Base-by-base conservation (phyloP, 2,113 vertebrate species). In the Catharus bicknelli region DNA sequence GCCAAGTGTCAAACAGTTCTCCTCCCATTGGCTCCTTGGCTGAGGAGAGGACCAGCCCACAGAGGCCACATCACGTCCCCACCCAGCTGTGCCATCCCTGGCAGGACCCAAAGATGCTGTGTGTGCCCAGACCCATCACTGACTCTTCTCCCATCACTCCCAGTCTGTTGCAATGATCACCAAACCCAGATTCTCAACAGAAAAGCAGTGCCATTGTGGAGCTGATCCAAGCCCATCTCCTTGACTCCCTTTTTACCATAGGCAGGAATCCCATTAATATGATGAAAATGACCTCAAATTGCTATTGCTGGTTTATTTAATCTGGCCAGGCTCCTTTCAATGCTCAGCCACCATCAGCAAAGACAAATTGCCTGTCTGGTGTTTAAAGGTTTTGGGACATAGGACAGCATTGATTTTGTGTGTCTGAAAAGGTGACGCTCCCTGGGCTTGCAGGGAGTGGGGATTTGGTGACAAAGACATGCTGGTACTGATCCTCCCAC, bases 341-440 rank as follows among this genome's bases (percentile, higher is more conserved):
- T 79, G 77, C 38, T 32, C 75, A 12, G 50, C 50, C 57, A 59
- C 95, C 16, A 2, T 67, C 91, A 95, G 87, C n/a, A 8, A 88
- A 97, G 96, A 96, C 78, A 83, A 95, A 95, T 95, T 26, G 32
- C 86, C 69, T 88, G 92, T 75, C 90, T 90, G 74, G 29, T 21
- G 16, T 64, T 83, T 74, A 91, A 95, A 95, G 78, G 84, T 45
- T 66, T 83, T 16, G 59, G 86, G 90, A 79, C 57, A 48, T 8
- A 91, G 80, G 94, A 74, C 11, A 47, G 88, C 84, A 95, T 88
- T 7, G 92, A 95, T 96, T 85, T 68, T 66, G 45, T 54, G 47
- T 13, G 17, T 48, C 64, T 74, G 62, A n/a, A 90, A 89, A 87
- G 79, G 86, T 57, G 53, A 76, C 1, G 1, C 13, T 86, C 85